Percentiles rank a stretch among this genome's conserved stretches.
phyloP scores from a whole-genome alignment of 2,113 vertebrate species.

The Bufo bufo region DNA sequence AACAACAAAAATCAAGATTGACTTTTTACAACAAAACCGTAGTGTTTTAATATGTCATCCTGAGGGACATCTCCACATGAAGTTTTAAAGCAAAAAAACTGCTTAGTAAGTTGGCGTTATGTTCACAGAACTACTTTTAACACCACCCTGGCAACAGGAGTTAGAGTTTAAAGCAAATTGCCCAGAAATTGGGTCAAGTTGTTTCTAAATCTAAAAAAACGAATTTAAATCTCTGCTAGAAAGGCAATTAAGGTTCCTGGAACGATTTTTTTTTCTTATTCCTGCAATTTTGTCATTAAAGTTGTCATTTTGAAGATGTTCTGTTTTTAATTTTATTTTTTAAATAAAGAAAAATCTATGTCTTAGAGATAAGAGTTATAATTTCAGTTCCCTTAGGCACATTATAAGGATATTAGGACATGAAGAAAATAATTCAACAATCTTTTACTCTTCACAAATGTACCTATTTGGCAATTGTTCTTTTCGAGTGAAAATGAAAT shows the following conservation, averaged over 20 bases:
- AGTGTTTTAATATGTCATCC: background rate
- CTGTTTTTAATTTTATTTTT: background rate
- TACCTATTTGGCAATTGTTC: background rate
- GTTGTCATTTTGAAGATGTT: background rate
- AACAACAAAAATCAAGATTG: background rate
- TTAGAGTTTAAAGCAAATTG: conserved; percentile 10
- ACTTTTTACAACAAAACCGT: background rate
- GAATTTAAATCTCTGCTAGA: conserved; percentile 3
- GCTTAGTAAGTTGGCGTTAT: background rate
- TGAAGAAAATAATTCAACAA: background rate
- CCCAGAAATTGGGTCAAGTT: conserved; percentile 2
- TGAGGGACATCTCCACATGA: background rate
- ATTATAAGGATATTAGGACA: background rate
- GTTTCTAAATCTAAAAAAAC: conserved; percentile 18
- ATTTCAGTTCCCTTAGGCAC: background rate
- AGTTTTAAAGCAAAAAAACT: background rate
- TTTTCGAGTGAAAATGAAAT: background rate
- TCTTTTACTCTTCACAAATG: background rate
- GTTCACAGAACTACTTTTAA: background rate
- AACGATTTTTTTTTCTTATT: background rate
- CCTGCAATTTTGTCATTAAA: background rate
- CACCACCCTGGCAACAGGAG: conserved; percentile 1
- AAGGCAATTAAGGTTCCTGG: background rate
- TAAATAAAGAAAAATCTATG: conserved; percentile 18
- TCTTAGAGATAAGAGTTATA: background rate